A percentile compares a stretch with the other conserved stretches of the same genome.
Conservation (phyloP, 2,797 vertebrate genomes). For the Momotus momota region DNA sequence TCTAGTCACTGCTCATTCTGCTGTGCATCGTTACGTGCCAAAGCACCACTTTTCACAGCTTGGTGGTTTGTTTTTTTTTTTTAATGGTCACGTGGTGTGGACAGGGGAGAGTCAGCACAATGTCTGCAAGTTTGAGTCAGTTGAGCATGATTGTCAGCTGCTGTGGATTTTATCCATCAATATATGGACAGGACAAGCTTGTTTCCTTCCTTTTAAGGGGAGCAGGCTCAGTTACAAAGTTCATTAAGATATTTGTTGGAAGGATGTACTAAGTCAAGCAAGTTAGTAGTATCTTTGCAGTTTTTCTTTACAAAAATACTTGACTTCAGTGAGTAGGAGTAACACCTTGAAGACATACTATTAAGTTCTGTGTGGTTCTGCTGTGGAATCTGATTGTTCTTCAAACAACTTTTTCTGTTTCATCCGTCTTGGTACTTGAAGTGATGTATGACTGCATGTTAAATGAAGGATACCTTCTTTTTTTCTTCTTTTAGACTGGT, state of each 20-base stretch:
- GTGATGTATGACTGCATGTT: background rate
- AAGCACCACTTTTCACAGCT: background rate
- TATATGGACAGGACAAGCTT: fast-evolving
- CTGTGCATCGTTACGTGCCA: background rate
- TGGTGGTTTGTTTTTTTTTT: background rate
- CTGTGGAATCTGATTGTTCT: background rate
- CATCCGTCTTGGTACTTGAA: background rate
- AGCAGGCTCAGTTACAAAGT: background rate
- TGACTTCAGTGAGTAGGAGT: background rate
- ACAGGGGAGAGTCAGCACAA: background rate
- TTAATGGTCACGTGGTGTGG: fast-evolving
- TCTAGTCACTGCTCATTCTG: fast-evolving
- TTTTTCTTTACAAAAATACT: background rate
- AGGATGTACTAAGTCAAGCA: fast-evolving
- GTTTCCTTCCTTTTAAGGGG: background rate
- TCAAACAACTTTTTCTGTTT: background rate
- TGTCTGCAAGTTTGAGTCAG: background rate
- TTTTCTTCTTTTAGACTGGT: background rate
- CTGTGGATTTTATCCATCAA: background rate
- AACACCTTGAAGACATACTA: background rate
- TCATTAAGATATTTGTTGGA: background rate
- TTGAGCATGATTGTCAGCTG: background rate
- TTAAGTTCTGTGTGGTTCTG: background rate
- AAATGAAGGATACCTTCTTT: background rate
- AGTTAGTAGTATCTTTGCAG: background rate